These are phyloP conservation scores for Sepioteuthis lessoniana DNA, from an alignment of 2,888 invertebrate species.

Conservation along the genomic window DNA sequence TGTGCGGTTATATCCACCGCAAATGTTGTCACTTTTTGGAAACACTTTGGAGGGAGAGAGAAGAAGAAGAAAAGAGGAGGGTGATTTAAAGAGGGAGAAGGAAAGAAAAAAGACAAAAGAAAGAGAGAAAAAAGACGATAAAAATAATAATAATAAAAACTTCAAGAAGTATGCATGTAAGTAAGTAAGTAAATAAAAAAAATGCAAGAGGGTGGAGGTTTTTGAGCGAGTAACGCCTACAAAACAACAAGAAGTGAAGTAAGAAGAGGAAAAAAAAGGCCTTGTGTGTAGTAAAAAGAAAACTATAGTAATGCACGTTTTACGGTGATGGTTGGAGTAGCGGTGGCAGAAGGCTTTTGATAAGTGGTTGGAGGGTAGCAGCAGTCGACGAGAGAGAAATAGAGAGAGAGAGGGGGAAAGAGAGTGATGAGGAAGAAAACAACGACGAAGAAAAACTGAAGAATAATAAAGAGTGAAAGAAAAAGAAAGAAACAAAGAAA, in stretches of 20 bases:
- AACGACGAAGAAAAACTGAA: not conserved
- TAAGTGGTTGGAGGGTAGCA: not conserved
- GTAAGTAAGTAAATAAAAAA: not conserved
- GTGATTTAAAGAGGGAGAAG: no score
- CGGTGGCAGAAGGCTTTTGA: not conserved
- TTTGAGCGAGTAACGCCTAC: conserved; percentile 9
- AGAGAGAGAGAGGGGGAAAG: not conserved
- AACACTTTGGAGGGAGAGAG: no score
- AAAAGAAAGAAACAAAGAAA: not conserved
- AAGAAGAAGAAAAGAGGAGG: no score
- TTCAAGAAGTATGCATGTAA: not conserved
- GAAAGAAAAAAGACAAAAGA: not conserved
- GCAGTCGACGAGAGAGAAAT: not conserved
- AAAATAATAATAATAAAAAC: not conserved
- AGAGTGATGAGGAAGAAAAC: not conserved
- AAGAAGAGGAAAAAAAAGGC: not conserved
- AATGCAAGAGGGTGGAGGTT: not conserved
- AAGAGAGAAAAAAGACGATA: not conserved
- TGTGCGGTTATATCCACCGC: conserved; percentile 11
- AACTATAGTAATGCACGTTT: not conserved
- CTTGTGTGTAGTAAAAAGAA: not conserved
- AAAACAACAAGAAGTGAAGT: not conserved
- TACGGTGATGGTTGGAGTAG: not conserved
- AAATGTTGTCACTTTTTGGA: not conserved
- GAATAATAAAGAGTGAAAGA: not conserved